A percentile compares a stretch with the other conserved stretches of the same genome.
phyloP scores from a whole-genome alignment of 2,113 vertebrate species.

The Rattus rattus region DNA sequence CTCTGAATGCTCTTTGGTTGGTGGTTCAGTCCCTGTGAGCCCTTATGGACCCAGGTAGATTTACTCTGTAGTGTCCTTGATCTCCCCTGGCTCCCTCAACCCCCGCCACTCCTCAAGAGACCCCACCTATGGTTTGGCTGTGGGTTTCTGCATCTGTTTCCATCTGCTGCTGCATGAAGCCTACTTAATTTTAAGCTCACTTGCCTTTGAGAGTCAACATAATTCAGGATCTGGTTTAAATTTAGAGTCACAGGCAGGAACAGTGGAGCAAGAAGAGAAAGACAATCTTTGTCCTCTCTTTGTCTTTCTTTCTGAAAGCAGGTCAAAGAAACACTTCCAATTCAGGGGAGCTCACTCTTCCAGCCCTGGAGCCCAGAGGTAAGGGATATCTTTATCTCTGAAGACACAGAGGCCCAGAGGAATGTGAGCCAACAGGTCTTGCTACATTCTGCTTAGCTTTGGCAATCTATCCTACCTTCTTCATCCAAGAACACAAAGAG shows the following conservation, averaged over 20 bases:
- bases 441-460: not conserved
- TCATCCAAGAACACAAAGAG: not conserved
- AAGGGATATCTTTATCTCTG: not conserved
- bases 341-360: not conserved
- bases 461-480: not conserved
- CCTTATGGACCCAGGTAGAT: no score
- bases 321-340: not conserved
- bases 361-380: not conserved
- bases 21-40: no score
- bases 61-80: no score
- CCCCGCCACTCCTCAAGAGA: no score
- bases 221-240: conserved; percentile 9
- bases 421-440: not conserved
- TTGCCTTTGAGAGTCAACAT: not conserved
- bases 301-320: not conserved
- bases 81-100: no score
- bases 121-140: no score
- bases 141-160: no score
- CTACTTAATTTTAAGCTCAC: not conserved
- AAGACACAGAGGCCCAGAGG: not conserved
- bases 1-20: no score
- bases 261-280: not conserved
- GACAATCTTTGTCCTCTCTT: not conserved
- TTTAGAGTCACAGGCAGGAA: not conserved
- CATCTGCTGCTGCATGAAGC: no score